Base-by-base conservation (phyloP, 2,113 vertebrate genomes). In the Pterocles gutturalis region DNA sequence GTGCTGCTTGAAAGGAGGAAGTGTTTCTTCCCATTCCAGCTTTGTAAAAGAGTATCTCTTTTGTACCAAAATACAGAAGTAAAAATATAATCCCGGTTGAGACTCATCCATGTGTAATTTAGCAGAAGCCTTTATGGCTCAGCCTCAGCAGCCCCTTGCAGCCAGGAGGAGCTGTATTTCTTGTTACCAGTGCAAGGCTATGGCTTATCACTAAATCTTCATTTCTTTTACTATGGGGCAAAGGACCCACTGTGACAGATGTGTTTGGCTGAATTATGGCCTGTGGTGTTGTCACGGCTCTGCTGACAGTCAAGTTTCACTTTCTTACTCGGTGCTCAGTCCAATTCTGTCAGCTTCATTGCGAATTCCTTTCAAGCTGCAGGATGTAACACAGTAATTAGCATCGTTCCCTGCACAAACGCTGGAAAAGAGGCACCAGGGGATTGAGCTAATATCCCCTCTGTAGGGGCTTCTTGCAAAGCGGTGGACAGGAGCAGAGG, bases 401-500 rank as follows among this genome's bases (percentile, higher is more conserved):
- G 89, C 86, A 45, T 62, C 5, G 0, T 45, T 94, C 95, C 80
- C 90, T 34, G 49, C 75, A 70, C 66, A 34, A 76, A 51, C 2
- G 0, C 48, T 21, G 54, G 55, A 61, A 93, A 95, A 89, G 96
- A 82, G 89, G 83, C 73, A 79, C 81, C 53, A 46, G 72, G 89
- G 95, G 66, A 87, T 38, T 82, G 94, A 89, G 53, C 55, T 94
- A 93, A 95, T 95, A 82, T 83, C 57, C 58, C 87, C 79, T 95
- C 83, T 69, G 73, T 4, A 49, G 57, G 80, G 77, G 66, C 65
- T 93, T 46, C 92, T 70, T 33, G 55, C 66, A 41, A 31, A 76
- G 83, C 83, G 22, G 29, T 65, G 90, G 88, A 11, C 77, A 87
- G 76, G 21, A 89, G 60, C 48, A 57, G 77, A 43, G 77, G 38